Evolutionary conservation across 2,113 vertebrate species (phyloP).

Genomic region (Riparia riparia): DNA sequence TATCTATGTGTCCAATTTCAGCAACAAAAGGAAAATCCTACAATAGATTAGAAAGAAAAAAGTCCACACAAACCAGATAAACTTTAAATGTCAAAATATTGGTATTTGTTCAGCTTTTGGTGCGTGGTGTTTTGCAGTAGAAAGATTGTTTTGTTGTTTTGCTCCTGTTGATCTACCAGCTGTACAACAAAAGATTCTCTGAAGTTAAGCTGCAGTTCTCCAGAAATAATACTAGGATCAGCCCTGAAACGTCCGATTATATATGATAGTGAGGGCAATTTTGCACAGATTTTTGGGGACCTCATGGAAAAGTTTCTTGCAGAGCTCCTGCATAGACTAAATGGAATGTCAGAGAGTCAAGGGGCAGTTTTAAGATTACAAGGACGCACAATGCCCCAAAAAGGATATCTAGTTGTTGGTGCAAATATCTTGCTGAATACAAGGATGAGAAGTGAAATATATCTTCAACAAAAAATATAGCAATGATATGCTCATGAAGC

Average conservation of each 20-base stretch:
- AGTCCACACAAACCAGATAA: not conserved
- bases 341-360: not conserved
- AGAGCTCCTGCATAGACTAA: not conserved
- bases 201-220: not conserved
- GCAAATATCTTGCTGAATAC: not conserved
- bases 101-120: not conserved
- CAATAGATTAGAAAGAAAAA: not conserved
- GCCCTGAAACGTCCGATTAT: not conserved
- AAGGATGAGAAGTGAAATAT: not conserved
- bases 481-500: not conserved
- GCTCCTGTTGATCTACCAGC: not conserved
- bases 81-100: not conserved
- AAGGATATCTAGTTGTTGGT: not conserved
- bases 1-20: constrained; percentile 29
- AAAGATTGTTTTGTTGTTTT: not conserved
- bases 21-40: constrained; percentile 17
- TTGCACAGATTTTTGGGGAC: not conserved
- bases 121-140: not conserved
- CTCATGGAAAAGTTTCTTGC: not conserved
- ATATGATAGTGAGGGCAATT: not conserved
- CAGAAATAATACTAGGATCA: not conserved
- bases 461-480: not conserved
- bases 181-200: not conserved
- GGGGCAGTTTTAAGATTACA: not conserved
- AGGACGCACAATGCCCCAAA: not conserved